phyloP scores from a whole-genome alignment of 2,797 vertebrate species.

The Acrossocheilus fasciatus region DNA sequence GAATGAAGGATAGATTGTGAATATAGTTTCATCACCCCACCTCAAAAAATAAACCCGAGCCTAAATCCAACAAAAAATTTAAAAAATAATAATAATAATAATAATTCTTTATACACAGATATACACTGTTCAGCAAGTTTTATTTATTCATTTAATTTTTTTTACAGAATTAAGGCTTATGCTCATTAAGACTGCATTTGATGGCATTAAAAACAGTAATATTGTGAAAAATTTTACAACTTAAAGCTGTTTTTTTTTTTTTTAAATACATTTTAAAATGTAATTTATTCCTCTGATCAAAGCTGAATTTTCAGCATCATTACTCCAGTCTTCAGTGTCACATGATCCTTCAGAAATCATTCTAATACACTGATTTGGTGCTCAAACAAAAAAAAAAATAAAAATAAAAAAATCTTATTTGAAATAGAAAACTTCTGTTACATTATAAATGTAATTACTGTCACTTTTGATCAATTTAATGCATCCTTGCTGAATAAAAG shows the following conservation, averaged over 20 bases:
- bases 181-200: background rate
- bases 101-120: background rate
- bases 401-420: background rate
- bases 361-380: background rate
- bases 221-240: background rate
- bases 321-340: conserved; percentile 1
- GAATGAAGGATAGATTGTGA: background rate
- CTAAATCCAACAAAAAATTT: background rate
- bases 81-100: no score
- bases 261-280: no score
- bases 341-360: background rate
- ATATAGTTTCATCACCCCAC: background rate
- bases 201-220: background rate
- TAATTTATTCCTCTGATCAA: no score
- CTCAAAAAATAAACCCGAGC: background rate
- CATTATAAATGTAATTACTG: background rate
- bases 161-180: background rate
- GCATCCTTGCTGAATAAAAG: background rate
- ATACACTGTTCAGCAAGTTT: background rate
- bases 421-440: background rate
- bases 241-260: background rate
- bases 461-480: background rate
- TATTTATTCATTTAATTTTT: background rate
- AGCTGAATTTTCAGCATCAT: no score
- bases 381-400: background rate